Base-by-base conservation (phyloP, 2,888 invertebrate genomes). In the Acanthosoma haemorrhoidale region DNA sequence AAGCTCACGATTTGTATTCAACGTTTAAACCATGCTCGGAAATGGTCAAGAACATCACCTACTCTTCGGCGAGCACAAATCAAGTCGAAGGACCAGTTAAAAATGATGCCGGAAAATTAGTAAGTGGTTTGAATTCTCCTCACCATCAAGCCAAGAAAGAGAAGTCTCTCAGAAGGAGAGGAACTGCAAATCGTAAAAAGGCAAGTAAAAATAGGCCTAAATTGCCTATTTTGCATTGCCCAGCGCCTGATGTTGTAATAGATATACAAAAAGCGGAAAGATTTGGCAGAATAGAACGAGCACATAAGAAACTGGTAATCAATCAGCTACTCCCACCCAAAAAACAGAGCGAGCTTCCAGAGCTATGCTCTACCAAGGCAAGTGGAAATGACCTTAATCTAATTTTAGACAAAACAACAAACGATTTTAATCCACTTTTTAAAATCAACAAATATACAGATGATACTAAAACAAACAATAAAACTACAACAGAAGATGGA, bases 1-100 rank as follows among this genome's bases (percentile, higher is more conserved):
- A 51, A 32, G 71, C 71, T 16, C 32, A 29, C 3, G 57, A 59
- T 8, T 58, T 68, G 3, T 41, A 58, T 31, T 32, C 43, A 1
- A 16, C 31, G 1, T 58, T 39, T 8, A 58, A 58, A 51, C 57
- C 32, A 6, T 43, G 39, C 29, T 41, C 29, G 5, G 51, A 51
- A 18, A 63, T 39, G 63, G 21, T 39, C 18, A 38, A 39, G 8
- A 63, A 34, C 29, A 39, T 63, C 15, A n/a, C n/a, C n/a, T n/a
- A n/a, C n/a, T n/a, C n/a, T n/a, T n/a, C n/a, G n/a, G n/a, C n/a
- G n/a, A n/a, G n/a, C n/a, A n/a, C n/a, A n/a, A n/a, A n/a, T n/a
- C n/a, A n/a, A n/a, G n/a, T n/a, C n/a, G n/a, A n/a, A n/a, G n/a
- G n/a, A n/a, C n/a, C n/a, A n/a, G n/a, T n/a, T n/a, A n/a, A n/a